phyloP scores from a whole-genome alignment of 2,113 vertebrate genomes.

The Syrmaticus mikado region DNA sequence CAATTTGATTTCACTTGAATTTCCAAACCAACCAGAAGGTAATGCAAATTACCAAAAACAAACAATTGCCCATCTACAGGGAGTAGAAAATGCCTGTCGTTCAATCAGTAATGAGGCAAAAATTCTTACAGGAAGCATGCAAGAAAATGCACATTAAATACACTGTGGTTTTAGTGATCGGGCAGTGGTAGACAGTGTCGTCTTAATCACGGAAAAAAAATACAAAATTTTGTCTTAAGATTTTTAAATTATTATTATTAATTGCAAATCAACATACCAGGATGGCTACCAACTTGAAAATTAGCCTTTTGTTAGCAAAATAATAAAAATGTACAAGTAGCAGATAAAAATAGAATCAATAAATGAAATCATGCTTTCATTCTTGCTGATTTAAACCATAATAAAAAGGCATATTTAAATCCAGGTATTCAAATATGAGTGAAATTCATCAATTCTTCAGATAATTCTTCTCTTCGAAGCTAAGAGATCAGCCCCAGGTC shows the following conservation, averaged over 20 bases:
- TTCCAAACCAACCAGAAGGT: neutral
- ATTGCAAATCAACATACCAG: neutral
- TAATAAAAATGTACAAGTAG: neutral
- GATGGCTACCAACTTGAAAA: neutral
- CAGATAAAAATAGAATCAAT: neutral
- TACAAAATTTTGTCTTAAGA: neutral
- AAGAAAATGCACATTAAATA: neutral
- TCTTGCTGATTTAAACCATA: neutral
- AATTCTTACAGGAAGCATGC: neutral
- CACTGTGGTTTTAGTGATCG: neutral
- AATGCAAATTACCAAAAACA: neutral
- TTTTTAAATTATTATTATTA: neutral
- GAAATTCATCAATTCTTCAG: neutral
- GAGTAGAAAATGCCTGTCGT: neutral
- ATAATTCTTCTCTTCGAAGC: neutral
- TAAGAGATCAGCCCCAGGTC: fast-evolving
- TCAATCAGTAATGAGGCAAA: neutral
- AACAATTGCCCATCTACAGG: neutral
- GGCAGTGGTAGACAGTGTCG: neutral
- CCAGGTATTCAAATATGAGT: neutral
- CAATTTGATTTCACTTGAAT: neutral
- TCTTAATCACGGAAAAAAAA: neutral
- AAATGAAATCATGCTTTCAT: neutral
- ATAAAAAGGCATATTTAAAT: neutral
- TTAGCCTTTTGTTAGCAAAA: neutral